phyloP scores from a whole-genome alignment of 2,888 invertebrate species.

The Synergus japonicus region DNA sequence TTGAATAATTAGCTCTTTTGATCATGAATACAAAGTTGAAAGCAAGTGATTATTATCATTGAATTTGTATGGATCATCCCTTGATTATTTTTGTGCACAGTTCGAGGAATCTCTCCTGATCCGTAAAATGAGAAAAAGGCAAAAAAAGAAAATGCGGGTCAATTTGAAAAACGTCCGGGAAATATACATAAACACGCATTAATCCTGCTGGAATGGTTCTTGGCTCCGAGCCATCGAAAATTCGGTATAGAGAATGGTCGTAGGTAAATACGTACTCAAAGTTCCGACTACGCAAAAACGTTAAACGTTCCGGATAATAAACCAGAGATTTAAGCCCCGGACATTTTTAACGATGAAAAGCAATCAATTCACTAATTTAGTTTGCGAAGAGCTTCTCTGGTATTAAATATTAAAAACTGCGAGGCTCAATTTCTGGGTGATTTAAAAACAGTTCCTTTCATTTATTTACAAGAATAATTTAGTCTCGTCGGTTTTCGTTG shows the following conservation, averaged over 20 bases:
- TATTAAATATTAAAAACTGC: not conserved
- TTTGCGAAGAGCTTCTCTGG: not conserved
- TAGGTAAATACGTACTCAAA: constrained; percentile 59
- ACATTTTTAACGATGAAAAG: constrained; percentile 68
- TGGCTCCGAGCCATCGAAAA: constrained; percentile 74
- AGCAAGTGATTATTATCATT: not conserved
- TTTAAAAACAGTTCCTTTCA: no score
- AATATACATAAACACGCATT: constrained; percentile 73
- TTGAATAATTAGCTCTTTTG: no score
- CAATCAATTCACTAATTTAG: constrained; percentile 71
- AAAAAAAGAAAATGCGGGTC: constrained; percentile 53
- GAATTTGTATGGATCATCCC: not conserved
- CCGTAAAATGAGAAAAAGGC: constrained; percentile 39
- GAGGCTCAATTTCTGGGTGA: no score
- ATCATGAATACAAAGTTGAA: no score
- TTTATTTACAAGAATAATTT: no score
- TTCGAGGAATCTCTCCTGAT: not conserved
- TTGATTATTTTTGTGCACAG: not conserved
- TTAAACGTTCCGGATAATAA: constrained; percentile 75
- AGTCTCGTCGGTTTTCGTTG: not conserved
- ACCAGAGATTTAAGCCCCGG: constrained; percentile 71
- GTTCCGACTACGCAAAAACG: constrained; percentile 64
- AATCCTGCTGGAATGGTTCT: constrained; percentile 65
- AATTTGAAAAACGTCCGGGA: constrained; percentile 61
- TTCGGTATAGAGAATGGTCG: constrained; percentile 54